Percentiles rank a stretch among this genome's conserved stretches.
phyloP scores from a whole-genome alignment of 2,888 invertebrate species.

The Actias luna region DNA sequence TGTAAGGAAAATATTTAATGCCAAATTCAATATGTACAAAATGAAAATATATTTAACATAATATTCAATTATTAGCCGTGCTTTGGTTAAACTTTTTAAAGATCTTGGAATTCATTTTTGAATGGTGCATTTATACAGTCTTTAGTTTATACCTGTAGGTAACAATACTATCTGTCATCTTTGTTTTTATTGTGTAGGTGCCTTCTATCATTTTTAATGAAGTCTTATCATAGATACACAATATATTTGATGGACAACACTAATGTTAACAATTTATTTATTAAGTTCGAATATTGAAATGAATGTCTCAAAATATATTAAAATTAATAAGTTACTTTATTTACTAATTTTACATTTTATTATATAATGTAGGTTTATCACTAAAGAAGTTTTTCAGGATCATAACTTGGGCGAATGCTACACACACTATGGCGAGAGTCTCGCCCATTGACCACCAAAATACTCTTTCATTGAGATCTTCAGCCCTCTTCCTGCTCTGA shows the following conservation, averaged over 20 bases:
- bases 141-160: not conserved
- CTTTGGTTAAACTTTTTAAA: not conserved
- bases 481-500: slow-evolving; percentile 96
- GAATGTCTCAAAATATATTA: slow-evolving; percentile 51
- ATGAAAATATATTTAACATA: not conserved
- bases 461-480: slow-evolving; percentile 97
- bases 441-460: slow-evolving; percentile 96
- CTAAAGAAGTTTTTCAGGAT: slow-evolving; percentile 95
- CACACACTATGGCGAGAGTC: slow-evolving; percentile 90
- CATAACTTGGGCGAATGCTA: slow-evolving; percentile 95
- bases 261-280: too few species aligned
- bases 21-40: slow-evolving; percentile 1
- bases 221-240: too few species aligned
- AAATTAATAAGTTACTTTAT: slow-evolving; percentile 65
- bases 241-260: not conserved
- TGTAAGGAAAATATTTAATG: slow-evolving; percentile 5
- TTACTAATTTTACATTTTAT: slow-evolving; percentile 65
- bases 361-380: slow-evolving; percentile 74
- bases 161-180: not conserved
- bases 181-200: not conserved
- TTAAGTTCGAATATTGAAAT: slow-evolving; percentile 32
- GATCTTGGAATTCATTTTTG: not conserved
- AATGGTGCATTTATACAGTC: not conserved
- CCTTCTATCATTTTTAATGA: not conserved
- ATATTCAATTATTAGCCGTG: not conserved